phyloP scores from a whole-genome alignment of 2,888 invertebrate genomes.

The Drosophila fulvimacula region DNA sequence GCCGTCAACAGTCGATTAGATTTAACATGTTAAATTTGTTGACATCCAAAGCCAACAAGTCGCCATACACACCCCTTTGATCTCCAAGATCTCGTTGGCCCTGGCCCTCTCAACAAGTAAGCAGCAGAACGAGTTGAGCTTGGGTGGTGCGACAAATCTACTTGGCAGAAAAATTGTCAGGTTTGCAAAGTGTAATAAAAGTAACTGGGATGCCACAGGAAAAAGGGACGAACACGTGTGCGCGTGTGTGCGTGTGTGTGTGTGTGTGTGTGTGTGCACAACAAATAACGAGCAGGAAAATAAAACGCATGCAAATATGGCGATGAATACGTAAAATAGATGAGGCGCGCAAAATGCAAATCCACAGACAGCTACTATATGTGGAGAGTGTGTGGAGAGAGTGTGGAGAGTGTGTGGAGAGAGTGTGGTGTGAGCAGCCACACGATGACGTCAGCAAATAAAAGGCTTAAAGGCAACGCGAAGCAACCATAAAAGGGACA shows the following conservation, averaged over 20 bases:
- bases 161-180: slow-evolving; percentile 36
- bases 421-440: slow-evolving; percentile 1
- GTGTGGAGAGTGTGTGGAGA: background rate
- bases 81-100: slow-evolving; percentile 4
- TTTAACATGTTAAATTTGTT: slow-evolving; percentile 23
- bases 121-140: slow-evolving; percentile 24
- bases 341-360: slow-evolving; percentile 71
- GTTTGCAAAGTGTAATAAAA: slow-evolving; percentile 55
- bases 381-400: background rate
- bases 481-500: slow-evolving; percentile 45
- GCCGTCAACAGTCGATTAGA: background rate
- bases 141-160: slow-evolving; percentile 37
- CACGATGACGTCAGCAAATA: slow-evolving; percentile 56
- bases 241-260: slow-evolving; percentile 1
- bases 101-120: slow-evolving; percentile 23
- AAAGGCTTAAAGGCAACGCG: slow-evolving; percentile 61
- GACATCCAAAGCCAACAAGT: slow-evolving; percentile 30
- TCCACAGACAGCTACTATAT: slow-evolving; percentile 21
- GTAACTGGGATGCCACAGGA: slow-evolving; percentile 18
- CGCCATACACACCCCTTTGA: slow-evolving; percentile 13
- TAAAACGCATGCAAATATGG: slow-evolving; percentile 73
- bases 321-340: slow-evolving; percentile 74
- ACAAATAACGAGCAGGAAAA: slow-evolving; percentile 52
- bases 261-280: slow-evolving; percentile 29
- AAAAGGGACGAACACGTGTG: background rate